Base-by-base conservation (phyloP, 64 coral and sea anemone genomes). In the Porites australiensis region DNA sequence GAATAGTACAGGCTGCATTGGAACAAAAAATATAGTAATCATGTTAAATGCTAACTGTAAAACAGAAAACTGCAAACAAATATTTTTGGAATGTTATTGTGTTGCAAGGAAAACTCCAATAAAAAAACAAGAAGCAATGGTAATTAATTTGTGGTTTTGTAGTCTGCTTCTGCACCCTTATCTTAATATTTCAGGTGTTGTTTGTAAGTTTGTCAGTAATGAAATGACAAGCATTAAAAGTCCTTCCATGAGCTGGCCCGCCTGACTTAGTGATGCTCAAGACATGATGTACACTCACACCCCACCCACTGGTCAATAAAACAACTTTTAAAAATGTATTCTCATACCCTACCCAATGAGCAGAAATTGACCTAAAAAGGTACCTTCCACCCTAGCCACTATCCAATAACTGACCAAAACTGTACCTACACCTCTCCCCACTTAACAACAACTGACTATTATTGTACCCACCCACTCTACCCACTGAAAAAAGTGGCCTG, bases 281-380 rank as follows among this genome's bases (percentile, higher is more conserved):
- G 92, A 55, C 81, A 65, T 81, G 46, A 43, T 58, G 86, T 46
- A 83, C 79, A 85, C 15, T 89, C 92, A 86, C 92, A 94, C 48
- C 89, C 85, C 6, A 94, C 50, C 92, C 92, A 94, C n/a, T 94
- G 92, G 50, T 94, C 74, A 46, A 47, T 57, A 37, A 37, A 37
- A 37, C 1, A 37, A 37, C 0, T 37, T 37, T 37, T 37, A 37
- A 37, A 37, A 58, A 43, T 58, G 86, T 46, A 83, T 70, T 90
- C 9, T 89, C 92, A 86, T 87, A 94, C 48, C 82, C 92, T 3
- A 94, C 50, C 92, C 92, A 94, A 19, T 94, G 92, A 61, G 82
- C 63, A 46, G 46, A 46, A 37, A 37, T 37, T 37, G 27, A 4
- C 79, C 22, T 75, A 87, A 9, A 52, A 78, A 49, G 0, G 2